Conservation (phyloP, 2,888 invertebrate genomes). For the Heliconius cydno region DNA sequence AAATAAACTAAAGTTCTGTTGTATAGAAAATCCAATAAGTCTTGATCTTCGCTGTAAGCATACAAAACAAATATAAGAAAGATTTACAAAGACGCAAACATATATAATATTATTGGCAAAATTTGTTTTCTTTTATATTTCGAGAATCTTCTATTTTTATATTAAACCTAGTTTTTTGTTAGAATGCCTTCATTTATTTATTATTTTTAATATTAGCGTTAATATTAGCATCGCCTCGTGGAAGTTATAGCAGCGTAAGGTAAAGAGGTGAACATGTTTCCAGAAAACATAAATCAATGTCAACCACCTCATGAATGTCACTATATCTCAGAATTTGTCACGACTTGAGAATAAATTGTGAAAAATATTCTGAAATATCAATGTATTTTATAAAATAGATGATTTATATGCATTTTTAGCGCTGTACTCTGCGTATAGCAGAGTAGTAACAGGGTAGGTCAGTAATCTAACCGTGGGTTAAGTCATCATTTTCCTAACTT, state of each 20-base stretch:
- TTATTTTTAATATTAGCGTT: background rate
- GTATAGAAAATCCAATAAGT: slow-evolving; percentile 7
- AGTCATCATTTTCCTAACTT: background rate
- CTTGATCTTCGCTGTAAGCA: slow-evolving; percentile 7
- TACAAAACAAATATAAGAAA: slow-evolving; percentile 1
- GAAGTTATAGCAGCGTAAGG: background rate
- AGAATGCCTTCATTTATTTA: background rate
- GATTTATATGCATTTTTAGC: slow-evolving; percentile 6
- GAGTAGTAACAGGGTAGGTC: background rate
- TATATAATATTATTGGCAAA: background rate
- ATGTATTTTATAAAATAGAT: background rate
- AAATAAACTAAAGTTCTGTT: background rate
- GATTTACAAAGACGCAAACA: background rate
- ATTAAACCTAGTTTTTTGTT: background rate
- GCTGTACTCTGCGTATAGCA: background rate
- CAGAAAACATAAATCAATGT: slow-evolving; percentile 43
- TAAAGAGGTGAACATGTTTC: slow-evolving; percentile 15
- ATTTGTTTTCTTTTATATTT: background rate
- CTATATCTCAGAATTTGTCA: slow-evolving; percentile 45
- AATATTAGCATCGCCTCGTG: background rate
- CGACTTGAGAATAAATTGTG: slow-evolving; percentile 22
- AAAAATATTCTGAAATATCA: slow-evolving; percentile 13
- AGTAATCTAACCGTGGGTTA: no score
- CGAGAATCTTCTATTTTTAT: background rate
- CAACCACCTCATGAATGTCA: slow-evolving; percentile 44